Conservation (phyloP, 2,113 vertebrate species). For the Ammodytes marinus region DNA sequence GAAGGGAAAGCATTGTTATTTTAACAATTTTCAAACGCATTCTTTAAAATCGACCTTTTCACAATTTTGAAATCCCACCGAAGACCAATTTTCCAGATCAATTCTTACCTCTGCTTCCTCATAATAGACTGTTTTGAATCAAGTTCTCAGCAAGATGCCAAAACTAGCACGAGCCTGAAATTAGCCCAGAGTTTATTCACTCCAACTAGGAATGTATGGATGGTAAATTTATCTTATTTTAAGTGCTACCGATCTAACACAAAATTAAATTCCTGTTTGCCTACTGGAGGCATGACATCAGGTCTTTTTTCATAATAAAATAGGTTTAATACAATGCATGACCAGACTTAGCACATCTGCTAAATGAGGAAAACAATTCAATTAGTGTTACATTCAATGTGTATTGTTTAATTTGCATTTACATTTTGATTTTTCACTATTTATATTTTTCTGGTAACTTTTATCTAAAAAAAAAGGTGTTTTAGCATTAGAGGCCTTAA, state of each 20-base stretch:
- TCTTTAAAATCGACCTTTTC: neutral
- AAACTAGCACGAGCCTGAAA: neutral
- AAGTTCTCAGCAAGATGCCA: neutral
- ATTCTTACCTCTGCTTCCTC: neutral
- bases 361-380: neutral
- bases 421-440: neutral
- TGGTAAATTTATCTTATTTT: neutral
- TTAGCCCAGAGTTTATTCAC: neutral
- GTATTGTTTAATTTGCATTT: neutral
- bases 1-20: neutral
- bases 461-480: neutral
- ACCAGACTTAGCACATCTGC: neutral
- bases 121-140: neutral
- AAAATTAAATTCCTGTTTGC: neutral
- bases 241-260: neutral
- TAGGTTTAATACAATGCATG: neutral
- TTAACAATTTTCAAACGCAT: constrained; percentile 22
- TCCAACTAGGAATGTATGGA: neutral
- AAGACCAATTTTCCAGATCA: neutral
- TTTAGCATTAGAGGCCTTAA: constrained; percentile 5
- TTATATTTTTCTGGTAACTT: neutral
- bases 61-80: neutral
- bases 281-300: neutral
- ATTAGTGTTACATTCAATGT: constrained; percentile 13
- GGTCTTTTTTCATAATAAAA: neutral